phyloP scores from a whole-genome alignment of 2,113 vertebrate species.

The Cynoglossus semilaevis region DNA sequence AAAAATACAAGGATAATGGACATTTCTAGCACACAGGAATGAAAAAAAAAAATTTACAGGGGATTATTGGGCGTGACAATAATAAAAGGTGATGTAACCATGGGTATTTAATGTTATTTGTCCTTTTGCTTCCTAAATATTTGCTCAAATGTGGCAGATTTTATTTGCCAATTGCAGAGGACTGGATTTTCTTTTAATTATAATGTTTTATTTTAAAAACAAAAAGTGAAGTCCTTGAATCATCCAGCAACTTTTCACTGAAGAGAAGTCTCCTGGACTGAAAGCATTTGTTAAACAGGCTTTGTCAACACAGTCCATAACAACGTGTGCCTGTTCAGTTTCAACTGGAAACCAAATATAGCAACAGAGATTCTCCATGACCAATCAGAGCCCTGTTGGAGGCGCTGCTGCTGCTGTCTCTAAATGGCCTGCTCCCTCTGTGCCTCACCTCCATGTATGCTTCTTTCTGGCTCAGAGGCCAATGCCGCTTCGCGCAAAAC shows the following conservation, averaged over 20 bases:
- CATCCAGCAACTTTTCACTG: constrained; percentile 1
- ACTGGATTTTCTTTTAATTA: no score
- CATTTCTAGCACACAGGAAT: not conserved
- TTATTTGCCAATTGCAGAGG: no score
- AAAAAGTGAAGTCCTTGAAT: not conserved
- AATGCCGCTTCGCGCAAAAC: constrained; percentile 88
- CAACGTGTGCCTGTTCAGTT: constrained; percentile 1
- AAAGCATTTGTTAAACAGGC: not conserved
- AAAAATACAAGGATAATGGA: no score
- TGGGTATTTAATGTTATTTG: no score
- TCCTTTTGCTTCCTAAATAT: no score
- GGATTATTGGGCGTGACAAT: no score
- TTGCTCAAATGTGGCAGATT: no score
- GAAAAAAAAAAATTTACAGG: not conserved
- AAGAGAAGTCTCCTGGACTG: not conserved
- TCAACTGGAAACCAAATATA: not conserved
- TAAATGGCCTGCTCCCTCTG: constrained; percentile 89
- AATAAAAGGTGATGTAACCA: no score
- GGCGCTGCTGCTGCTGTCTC: constrained; percentile 16
- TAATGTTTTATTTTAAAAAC: not conserved
- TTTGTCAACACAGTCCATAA: not conserved
- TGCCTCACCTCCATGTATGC: constrained; percentile 65
- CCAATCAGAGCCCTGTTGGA: not conserved
- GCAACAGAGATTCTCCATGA: not conserved
- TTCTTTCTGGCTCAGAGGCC: constrained; percentile 83